Evolutionary conservation across 2,113 vertebrate species (phyloP).

Genomic region (Labeo catla): DNA sequence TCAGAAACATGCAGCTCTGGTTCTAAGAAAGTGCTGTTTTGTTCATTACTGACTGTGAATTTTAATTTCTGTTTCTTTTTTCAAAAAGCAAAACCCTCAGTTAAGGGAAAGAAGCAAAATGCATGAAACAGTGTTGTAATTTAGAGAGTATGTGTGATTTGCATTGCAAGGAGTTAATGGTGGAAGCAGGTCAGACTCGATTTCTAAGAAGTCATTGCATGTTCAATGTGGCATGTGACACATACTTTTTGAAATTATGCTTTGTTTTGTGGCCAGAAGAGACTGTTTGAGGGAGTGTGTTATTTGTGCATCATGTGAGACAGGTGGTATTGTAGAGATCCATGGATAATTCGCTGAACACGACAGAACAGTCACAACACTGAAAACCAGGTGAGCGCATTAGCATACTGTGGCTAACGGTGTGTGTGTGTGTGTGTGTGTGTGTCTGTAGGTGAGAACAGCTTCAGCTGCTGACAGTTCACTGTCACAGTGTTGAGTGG

Average conservation of each 20-base stretch:
- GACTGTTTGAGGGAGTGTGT: constrained; percentile 9
- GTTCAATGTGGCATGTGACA: constrained; percentile 47
- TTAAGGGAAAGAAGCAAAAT: not conserved
- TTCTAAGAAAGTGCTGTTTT: not conserved
- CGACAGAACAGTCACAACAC: constrained; percentile 1
- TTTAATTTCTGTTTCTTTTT: not conserved
- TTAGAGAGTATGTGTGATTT: not conserved
- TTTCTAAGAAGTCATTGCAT: constrained; percentile 23
- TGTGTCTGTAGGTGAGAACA: constrained; percentile 5
- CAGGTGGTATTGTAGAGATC: constrained; percentile 5
- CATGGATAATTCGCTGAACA: constrained; percentile 31
- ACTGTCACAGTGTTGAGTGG: not conserved
- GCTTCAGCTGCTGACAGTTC: not conserved
- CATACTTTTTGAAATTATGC: not conserved
- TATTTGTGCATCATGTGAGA: constrained; percentile 19
- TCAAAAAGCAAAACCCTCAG: not conserved
- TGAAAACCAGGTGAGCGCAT: constrained; percentile 24
- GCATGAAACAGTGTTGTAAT: not conserved
- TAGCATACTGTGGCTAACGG: not conserved
- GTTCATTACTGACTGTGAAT: not conserved
- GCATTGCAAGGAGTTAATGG: not conserved
- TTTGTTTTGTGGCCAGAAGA: not conserved
- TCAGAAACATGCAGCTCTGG: not conserved
- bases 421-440: not conserved
- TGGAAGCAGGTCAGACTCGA: not conserved